Percentiles rank a stretch among this genome's conserved stretches.
These are phyloP conservation scores for Sialia sialis DNA, from an alignment of 2,113 vertebrate species.

Conservation along the genomic window DNA sequence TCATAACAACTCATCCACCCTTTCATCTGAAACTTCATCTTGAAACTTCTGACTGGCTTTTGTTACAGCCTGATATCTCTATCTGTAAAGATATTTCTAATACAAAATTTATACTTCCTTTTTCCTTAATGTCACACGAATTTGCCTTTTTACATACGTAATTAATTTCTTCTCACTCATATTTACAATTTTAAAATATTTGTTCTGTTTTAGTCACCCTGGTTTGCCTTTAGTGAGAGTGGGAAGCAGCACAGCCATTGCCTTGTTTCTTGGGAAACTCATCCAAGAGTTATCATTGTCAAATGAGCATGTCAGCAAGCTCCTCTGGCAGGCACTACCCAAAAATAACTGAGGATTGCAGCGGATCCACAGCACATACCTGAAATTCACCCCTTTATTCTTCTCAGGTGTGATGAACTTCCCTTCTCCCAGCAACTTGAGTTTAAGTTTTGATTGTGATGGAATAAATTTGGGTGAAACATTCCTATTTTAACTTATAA, in stretches of 20 bases:
- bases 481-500: background rate
- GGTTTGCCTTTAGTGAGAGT: background rate
- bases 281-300: background rate
- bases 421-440: background rate
- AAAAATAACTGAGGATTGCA: background rate
- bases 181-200: background rate
- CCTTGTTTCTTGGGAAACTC: constrained; percentile 9
- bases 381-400: background rate
- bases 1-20: rapidly evolving
- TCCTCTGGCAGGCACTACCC: background rate
- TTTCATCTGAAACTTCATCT: background rate
- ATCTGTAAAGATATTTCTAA: background rate
- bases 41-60: background rate
- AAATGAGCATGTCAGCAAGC: background rate
- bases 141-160: background rate
- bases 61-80: background rate
- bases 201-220: background rate
- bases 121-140: background rate
- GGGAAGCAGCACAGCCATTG: background rate
- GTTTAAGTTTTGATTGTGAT: background rate
- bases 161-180: background rate
- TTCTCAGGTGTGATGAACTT: background rate
- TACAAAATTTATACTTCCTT: background rate
- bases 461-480: background rate
- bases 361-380: background rate